Evolutionary conservation across 2,113 vertebrate genomes (phyloP), one percentile per base, ranked within the genome.

Genomic region (Clarias gariepinus): DNA sequence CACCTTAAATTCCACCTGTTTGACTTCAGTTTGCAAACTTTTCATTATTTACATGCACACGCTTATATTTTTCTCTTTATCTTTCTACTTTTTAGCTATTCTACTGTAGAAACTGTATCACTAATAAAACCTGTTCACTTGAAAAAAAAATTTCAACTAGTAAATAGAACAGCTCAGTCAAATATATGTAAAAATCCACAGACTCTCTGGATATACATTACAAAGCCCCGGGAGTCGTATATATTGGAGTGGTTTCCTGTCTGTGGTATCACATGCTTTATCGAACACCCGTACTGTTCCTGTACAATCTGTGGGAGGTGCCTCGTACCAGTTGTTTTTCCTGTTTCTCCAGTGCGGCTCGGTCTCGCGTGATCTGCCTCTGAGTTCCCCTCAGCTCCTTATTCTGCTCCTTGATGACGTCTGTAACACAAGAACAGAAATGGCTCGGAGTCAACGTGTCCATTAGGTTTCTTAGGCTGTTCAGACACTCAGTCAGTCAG

Each of bases 361-460:
- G 94, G 63, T 97, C 96, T 95, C 96, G 94, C 91, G 94, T 94
- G 91, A 97, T 97, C 88, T 96, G 93, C 83, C 96, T 96, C 94
- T 97, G 96, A 7, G 96, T 97, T 84, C 96, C 96, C 92, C 95
- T 95, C 89, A 97, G 90, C 88, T 97, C 96, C 89, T 96, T 95
- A 90, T 96, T 96, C 91, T 97, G 96, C 84, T 97, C 96, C 90
- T 97, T 97, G 93, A 97, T 97, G 88, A 97, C 94, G 93, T 97
- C 96, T 97, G 93, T 19, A 84, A 60, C 3, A 33, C 52, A 71
- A 87, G 77, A 91, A 89, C 0, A 87, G 87, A 74, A 11, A 87
- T 30, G 25, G 13, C 47, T 8, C 4, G 3, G 25, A n/a, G 18
- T 47, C 28, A 61, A 36, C 57, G 61, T 25, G 33, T 19, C 55